Conservation (phyloP, 2,113 vertebrate species). For the Acinonyx jubatus region DNA sequence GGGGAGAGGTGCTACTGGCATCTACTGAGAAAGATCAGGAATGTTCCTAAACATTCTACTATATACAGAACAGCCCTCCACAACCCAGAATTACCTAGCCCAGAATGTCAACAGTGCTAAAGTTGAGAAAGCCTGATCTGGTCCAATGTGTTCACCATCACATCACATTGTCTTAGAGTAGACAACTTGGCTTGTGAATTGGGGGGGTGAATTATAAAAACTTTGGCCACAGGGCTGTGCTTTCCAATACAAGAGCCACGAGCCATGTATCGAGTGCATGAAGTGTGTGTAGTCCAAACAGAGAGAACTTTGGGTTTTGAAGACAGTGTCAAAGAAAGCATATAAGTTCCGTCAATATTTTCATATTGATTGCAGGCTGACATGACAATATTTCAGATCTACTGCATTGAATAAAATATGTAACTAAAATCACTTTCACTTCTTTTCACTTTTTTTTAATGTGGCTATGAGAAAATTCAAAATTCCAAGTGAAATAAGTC, state of each 20-base stretch:
- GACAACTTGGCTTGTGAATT: not conserved
- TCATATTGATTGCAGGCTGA: not conserved
- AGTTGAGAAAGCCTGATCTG: not conserved
- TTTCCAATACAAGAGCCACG: not conserved
- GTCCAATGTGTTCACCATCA: not conserved
- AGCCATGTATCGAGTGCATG: not conserved
- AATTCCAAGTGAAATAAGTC: not conserved
- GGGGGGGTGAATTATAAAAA: not conserved
- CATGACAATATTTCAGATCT: not conserved
- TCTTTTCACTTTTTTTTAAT: not conserved
- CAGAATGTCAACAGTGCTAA: not conserved
- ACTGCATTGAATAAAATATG: not conserved
- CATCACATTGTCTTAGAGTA: not conserved
- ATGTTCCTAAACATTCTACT: not conserved
- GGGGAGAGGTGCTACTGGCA: not conserved
- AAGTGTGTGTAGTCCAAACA: not conserved
- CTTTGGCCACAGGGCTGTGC: not conserved
- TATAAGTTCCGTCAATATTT: not conserved
- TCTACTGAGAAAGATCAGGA: not conserved
- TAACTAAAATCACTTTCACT: slow-evolving; percentile 2
- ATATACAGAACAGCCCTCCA: not conserved
- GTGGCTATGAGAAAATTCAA: not conserved
- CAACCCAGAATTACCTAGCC: not conserved
- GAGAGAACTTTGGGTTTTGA: not conserved
- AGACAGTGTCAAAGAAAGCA: not conserved